Evolutionary conservation across 2,888 invertebrate genomes (phyloP), one percentile per base, ranked within the genome.

Genomic region (Acanthosepion esculentum): DNA sequence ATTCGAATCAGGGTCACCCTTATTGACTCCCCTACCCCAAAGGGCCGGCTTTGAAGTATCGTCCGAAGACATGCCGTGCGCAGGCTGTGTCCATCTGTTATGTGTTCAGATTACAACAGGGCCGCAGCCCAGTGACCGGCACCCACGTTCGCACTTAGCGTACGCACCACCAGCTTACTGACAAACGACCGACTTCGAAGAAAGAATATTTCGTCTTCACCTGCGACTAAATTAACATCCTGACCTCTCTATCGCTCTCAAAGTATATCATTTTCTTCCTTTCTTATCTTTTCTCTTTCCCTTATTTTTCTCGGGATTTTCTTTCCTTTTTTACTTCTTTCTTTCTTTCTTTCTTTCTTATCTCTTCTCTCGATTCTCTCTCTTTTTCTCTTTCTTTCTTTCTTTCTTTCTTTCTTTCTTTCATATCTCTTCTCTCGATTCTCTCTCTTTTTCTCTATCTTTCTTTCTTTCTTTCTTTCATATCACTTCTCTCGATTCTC

Each of bases 21-120:
- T n/a, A 78, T 78, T 78, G 78, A 33, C n/a, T 78, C 78, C 78
- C n/a, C n/a, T 10, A 2, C 10, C 29, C 78, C n/a, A 0, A 0
- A 23, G 23, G n/a, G 29, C 29, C n/a, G n/a, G n/a, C 78, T 78
- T 78, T 78, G 78, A 78, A 78, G 78, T 78, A 78, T 78, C 78
- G 78, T 78, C 78, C 78, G n/a, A 78, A 78, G 78, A 78, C 78
- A 78, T 78, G 29, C 78, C 78, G 78, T 78, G 33, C 78, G 78
- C 78, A 78, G 78, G 78, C 78, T 78, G 78, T n/a, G 78, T 78
- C 78, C 78, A 78, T 78, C 78, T 78, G 78, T 78, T 78, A 15
- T n/a, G 78, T 78, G 78, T 78, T 78, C 78, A 78, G 78, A 78
- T 78, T 78, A 78, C 78, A 78, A 78, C 78, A 33, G 18, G 78